Conservation (phyloP, 1,140 invertebrate species). For the Portunus trituberculatus region DNA sequence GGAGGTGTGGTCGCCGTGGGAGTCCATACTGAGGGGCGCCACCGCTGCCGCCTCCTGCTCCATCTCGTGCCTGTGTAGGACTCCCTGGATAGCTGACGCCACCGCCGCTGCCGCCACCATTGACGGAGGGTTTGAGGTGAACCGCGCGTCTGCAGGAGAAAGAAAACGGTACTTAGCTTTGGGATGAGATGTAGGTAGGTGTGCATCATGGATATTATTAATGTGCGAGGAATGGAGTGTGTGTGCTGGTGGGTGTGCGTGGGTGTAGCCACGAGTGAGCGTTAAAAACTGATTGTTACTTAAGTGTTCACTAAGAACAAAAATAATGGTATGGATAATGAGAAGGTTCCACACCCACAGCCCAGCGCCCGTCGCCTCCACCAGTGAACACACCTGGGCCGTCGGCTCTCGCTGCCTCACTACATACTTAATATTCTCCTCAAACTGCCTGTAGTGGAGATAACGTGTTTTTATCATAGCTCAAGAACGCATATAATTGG, state of each 20-base stretch:
- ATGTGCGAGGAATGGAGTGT: background rate
- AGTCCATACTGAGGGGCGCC: background rate
- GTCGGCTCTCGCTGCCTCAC: background rate
- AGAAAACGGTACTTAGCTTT: background rate
- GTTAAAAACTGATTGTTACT: background rate
- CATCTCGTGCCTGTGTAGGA: constrained; percentile 54
- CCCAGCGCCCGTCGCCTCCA: background rate
- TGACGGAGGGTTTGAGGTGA: constrained; percentile 70
- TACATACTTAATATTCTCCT: constrained; percentile 4
- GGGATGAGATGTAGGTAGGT: background rate
- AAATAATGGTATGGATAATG: background rate
- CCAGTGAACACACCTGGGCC: background rate
- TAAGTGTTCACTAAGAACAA: background rate
- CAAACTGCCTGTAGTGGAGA: background rate
- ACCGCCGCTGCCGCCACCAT: constrained; percentile 72
- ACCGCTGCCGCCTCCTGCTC: constrained; percentile 54
- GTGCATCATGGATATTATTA: background rate
- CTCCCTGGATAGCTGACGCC: constrained; percentile 67
- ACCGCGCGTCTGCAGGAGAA: constrained; percentile 52
- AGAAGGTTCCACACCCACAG: background rate
- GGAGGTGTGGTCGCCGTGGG: constrained; percentile 44
- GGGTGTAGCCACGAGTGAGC: background rate
- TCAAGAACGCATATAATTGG: background rate
- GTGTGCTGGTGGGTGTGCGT: background rate
- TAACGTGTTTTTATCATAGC: background rate